phyloP scores from a whole-genome alignment of 1,140 invertebrate genomes.

The Bombus impatiens region DNA sequence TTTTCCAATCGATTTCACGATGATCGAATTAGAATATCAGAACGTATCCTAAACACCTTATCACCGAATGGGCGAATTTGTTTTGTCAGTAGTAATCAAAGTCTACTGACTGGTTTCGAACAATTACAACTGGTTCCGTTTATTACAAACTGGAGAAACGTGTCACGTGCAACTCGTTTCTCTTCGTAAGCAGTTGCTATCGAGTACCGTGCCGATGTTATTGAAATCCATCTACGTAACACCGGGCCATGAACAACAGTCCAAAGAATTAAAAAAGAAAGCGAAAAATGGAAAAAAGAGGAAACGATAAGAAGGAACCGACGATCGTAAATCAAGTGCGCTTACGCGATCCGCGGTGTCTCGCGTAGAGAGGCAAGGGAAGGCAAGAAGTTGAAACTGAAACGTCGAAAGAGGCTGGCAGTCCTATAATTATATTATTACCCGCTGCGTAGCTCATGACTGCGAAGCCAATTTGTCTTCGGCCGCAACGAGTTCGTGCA shows the following conservation, averaged over 20 bases:
- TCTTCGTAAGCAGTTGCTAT: background rate
- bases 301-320: constrained; percentile 57
- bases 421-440: constrained; percentile 81
- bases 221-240: constrained; percentile 45
- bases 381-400: constrained; percentile 74
- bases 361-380: constrained; percentile 41
- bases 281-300: background rate
- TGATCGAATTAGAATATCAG: background rate
- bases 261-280: background rate
- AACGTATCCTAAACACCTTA: background rate
- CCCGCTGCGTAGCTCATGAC: constrained; percentile 76
- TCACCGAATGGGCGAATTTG: background rate
- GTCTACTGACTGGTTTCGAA: background rate
- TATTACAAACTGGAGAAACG: background rate
- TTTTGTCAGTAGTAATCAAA: background rate
- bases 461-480: constrained; percentile 77
- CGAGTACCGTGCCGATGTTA: constrained; percentile 28
- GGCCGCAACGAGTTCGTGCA: constrained; percentile 75
- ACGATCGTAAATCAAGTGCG: constrained; percentile 67
- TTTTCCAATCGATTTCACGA: background rate
- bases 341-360: constrained; percentile 39
- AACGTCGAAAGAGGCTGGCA: constrained; percentile 71
- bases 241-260: background rate
- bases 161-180: constrained; percentile 15
- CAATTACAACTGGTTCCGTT: constrained; percentile 19